phyloP scores from a whole-genome alignment of 2,888 invertebrate species.

The Euphydryas editha region DNA sequence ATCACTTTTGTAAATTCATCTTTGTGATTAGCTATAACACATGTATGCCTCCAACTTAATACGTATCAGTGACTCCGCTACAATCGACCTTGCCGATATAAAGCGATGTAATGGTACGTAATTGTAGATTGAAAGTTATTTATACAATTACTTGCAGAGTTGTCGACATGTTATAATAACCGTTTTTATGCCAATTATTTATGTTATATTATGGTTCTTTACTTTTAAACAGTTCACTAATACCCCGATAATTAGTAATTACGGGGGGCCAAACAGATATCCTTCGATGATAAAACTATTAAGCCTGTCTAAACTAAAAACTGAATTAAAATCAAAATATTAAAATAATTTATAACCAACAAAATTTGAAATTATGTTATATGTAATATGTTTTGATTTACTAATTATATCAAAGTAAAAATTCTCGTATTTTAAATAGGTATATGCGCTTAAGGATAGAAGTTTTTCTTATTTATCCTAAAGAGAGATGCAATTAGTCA shows the following conservation, averaged over 20 bases:
- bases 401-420: background rate
- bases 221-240: background rate
- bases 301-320: background rate
- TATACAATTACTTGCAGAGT: constrained; percentile 60
- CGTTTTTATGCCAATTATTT: constrained; percentile 1
- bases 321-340: background rate
- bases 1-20: too few species aligned
- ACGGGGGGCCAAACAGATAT: too few species aligned
- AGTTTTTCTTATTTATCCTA: constrained; percentile 8
- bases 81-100: constrained; percentile 71
- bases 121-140: constrained; percentile 72
- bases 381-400: background rate
- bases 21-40: background rate
- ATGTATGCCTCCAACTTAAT: constrained; percentile 5
- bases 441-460: background rate
- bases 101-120: constrained; percentile 72
- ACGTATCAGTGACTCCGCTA: constrained; percentile 62
- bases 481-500: constrained; percentile 13
- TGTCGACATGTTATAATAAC: background rate
- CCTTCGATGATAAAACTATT: background rate
- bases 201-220: background rate
- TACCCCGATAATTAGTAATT: background rate
- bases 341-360: background rate
- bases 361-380: background rate
- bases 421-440: background rate